phyloP scores from a whole-genome alignment of 2,888 invertebrate genomes.

The Pseudoips prasinana region DNA sequence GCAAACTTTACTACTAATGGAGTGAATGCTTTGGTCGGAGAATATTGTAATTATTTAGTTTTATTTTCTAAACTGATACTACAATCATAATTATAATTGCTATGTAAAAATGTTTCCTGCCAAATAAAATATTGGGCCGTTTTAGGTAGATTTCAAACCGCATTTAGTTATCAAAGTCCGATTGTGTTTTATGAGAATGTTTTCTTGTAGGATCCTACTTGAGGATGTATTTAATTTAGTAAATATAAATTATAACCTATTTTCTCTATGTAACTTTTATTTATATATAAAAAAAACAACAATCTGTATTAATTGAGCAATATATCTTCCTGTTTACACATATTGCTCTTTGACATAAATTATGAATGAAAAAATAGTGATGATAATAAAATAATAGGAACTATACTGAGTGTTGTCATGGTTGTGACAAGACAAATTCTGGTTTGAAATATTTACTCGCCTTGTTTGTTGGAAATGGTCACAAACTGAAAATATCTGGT shows the following conservation, averaged over 20 bases:
- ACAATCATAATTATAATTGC: background rate
- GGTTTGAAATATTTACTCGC: too few species aligned
- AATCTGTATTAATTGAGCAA: constrained; percentile 3
- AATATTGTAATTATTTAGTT: constrained; percentile 27
- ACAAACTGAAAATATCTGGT: too few species aligned
- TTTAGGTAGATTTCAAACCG: background rate
- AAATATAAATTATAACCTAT: constrained; percentile 24
- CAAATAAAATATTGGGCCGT: background rate
- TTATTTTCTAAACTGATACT: constrained; percentile 11
- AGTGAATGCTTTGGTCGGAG: constrained; percentile 13
- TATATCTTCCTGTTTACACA: constrained; percentile 5
- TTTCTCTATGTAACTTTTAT: constrained; percentile 11
- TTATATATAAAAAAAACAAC: constrained; percentile 7
- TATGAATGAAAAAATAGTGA: constrained; percentile 8
- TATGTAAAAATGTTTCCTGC: background rate
- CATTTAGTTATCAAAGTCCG: too few species aligned
- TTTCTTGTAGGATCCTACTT: too few species aligned
- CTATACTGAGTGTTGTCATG: constrained; percentile 3
- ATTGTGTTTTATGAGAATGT: too few species aligned
- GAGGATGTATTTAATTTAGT: background rate
- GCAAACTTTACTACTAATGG: constrained; percentile 6
- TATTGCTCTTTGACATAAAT: constrained; percentile 2
- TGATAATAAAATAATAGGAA: constrained; percentile 12
- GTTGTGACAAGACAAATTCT: too few species aligned
- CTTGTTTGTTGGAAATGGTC: too few species aligned